These are phyloP conservation scores for Enteromius unitaeniatus DNA, from an alignment of 2,797 vertebrate species.

Conservation along the genomic window DNA sequence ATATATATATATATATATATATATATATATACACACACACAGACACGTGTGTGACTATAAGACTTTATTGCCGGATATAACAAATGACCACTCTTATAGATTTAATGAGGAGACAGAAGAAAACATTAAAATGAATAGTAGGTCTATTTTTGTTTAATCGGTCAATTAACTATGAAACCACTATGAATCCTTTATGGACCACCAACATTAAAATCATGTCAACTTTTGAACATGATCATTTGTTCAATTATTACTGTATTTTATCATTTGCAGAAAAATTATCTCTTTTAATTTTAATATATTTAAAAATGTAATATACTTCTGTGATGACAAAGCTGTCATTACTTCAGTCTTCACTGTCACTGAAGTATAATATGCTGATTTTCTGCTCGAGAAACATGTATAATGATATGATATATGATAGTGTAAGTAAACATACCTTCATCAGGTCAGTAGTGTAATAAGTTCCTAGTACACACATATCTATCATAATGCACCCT, in stretches of 20 bases:
- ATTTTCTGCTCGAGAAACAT: not conserved
- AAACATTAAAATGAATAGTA: not conserved
- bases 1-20: too few relatives aligned
- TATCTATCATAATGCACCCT: too few relatives aligned
- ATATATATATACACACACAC: too few relatives aligned
- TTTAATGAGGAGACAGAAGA: not conserved
- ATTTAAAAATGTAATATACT: not conserved
- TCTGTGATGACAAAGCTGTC: not conserved
- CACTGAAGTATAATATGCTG: not conserved
- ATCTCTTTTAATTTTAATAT: not conserved
- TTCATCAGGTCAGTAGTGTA: not conserved
- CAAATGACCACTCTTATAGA: not conserved
- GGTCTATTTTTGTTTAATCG: not conserved
- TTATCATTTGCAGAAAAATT: not conserved
- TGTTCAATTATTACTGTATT: not conserved
- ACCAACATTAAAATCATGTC: not conserved
- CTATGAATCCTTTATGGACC: not conserved
- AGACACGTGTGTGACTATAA: not conserved
- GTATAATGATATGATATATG: not conserved
- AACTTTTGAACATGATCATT: not conserved
- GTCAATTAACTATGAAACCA: not conserved
- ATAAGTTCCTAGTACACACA: not conserved
- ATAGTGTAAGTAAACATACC: not conserved
- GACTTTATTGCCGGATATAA: not conserved
- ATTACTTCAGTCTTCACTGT: not conserved